These are phyloP conservation scores for Altica lythri DNA, from an alignment of 2,888 invertebrate species.

Conservation along the genomic window DNA sequence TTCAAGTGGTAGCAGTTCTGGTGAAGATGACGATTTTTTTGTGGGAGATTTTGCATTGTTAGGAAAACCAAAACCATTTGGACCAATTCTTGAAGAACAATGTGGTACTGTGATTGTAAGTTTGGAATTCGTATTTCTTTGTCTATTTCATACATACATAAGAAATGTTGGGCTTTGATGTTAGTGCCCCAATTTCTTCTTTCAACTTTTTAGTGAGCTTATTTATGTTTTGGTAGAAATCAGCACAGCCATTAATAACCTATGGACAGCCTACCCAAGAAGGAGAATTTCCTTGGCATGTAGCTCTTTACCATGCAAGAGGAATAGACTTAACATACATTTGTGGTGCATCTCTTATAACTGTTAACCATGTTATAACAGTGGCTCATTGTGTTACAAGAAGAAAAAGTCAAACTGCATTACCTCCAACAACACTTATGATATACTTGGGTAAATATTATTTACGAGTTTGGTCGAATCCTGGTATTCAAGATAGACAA, in stretches of 20 bases:
- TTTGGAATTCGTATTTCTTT: too few relatives aligned
- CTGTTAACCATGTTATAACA: constrained; percentile 47
- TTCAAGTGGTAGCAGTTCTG: constrained; percentile 4
- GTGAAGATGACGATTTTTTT: constrained; percentile 50
- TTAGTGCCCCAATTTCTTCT: too few relatives aligned
- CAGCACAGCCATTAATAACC: constrained; percentile 63
- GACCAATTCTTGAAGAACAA: constrained; percentile 31
- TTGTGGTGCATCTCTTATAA: constrained; percentile 52
- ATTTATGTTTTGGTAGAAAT: constrained; percentile 35
- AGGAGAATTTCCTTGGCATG: constrained; percentile 73
- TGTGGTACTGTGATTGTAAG: constrained; percentile 53
- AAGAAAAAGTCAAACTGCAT: constrained; percentile 39
- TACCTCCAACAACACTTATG: constrained; percentile 46
- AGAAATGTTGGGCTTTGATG: too few relatives aligned
- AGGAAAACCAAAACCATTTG: constrained; percentile 26
- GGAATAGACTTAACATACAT: constrained; percentile 52
- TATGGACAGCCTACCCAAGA: constrained; percentile 64
- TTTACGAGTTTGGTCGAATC: constrained; percentile 51
- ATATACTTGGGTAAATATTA: constrained; percentile 54
- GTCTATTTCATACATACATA: too few relatives aligned
- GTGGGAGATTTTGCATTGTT: constrained; percentile 47
- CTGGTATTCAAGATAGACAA: constrained; percentile 53
- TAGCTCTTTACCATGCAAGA: constrained; percentile 64
- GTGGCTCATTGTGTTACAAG: constrained; percentile 54
- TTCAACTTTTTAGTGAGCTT: too few relatives aligned